phyloP scores from a whole-genome alignment of 2,797 vertebrate genomes.

The Labeo calbasu region DNA sequence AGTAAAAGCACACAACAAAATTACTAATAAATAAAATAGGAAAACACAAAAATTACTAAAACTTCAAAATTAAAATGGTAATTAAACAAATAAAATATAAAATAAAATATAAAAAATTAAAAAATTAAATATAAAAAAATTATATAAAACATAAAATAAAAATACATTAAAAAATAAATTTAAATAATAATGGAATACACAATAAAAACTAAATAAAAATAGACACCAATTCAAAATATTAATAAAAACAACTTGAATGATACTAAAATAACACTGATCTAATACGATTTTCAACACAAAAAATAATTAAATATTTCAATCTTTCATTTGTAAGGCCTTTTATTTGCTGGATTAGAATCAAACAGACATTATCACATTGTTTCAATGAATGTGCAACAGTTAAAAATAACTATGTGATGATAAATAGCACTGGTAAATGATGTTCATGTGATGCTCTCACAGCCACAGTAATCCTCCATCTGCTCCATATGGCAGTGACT shows the following conservation, averaged over 20 bases:
- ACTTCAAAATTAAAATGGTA: too few species aligned
- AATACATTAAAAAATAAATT: background rate
- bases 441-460: background rate
- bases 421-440: background rate
- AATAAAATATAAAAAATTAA: too few species aligned
- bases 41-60: too few species aligned
- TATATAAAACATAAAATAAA: background rate
- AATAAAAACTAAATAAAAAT: too few species aligned
- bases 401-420: background rate
- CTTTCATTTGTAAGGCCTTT: background rate
- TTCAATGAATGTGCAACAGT: background rate
- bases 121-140: too few species aligned
- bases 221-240: background rate
- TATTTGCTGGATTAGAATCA: background rate
- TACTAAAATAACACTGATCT: background rate
- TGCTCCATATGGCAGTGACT: constrained; percentile 48
- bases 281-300: background rate
- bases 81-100: too few species aligned
- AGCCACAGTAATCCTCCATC: constrained; percentile 12
- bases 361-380: background rate
- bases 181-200: too few species aligned
- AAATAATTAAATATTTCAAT: background rate
- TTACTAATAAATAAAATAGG: too few species aligned
- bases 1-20: too few species aligned
- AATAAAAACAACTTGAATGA: background rate